These are phyloP conservation scores for Ctenopoma multispine DNA, from an alignment of 2,797 vertebrate species.

Conservation along the genomic window DNA sequence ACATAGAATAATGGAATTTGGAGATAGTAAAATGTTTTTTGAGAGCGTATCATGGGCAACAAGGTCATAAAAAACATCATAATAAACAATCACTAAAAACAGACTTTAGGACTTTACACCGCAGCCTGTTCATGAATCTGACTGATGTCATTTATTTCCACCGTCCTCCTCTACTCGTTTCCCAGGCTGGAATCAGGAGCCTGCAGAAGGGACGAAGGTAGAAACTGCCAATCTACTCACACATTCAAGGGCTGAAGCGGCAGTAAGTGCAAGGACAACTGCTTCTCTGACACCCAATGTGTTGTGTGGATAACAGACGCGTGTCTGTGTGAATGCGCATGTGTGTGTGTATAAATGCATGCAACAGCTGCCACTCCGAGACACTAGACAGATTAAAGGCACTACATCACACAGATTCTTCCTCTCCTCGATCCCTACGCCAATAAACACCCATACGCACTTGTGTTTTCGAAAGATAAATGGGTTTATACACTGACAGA, in stretches of 20 bases:
- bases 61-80: constrained; percentile 29
- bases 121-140: constrained; percentile 27
- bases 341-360: constrained; percentile 13
- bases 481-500: constrained; percentile 46
- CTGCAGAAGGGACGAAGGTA: constrained; percentile 23
- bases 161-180: constrained; percentile 2
- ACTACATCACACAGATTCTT: constrained; percentile 55
- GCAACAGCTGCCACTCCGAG: constrained; percentile 65
- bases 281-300: constrained; percentile 53
- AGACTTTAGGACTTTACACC: constrained; percentile 4
- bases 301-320: constrained; percentile 35
- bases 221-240: constrained; percentile 28
- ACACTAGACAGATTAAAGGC: constrained; percentile 58
- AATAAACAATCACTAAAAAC: constrained; percentile 34
- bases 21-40: constrained; percentile 30
- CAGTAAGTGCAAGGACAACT: constrained; percentile 62
- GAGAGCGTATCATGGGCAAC: constrained; percentile 17
- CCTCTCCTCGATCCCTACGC: constrained; percentile 28
- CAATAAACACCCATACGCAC: constrained; percentile 32
- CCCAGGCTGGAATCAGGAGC: constrained; percentile 16
- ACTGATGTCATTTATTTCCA: constrained; percentile 14
- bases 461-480: constrained; percentile 48
- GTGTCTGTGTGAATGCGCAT: constrained; percentile 3
- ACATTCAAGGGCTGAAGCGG: constrained; percentile 32
- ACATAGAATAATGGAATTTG: constrained; percentile 38